Evolutionary conservation across 2,113 vertebrate genomes (phyloP), one percentile per base, ranked within the genome.

Genomic region (Mormyrus lacerda): DNA sequence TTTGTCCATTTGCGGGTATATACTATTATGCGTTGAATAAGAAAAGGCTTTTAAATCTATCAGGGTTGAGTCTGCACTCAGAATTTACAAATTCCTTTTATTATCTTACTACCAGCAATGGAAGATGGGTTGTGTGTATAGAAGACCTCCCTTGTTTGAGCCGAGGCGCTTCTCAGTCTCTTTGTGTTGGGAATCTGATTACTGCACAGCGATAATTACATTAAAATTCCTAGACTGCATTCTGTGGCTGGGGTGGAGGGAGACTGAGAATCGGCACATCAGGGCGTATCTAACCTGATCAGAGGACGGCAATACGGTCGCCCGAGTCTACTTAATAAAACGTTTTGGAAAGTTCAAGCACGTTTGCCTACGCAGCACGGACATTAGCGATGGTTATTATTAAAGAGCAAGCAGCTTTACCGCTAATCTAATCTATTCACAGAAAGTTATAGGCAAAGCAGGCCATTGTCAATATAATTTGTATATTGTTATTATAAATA

Each of bases 131-230:
- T 88, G 39, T 85, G 85, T 6, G 89, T 87, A 92, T 87, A 89
- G 19, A 88, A 92, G 89, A 19, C 90, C 85, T 19, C 79, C 89
- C 87, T 90, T 90, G 61, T 89, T 88, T 91, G 85, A 92, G 90
- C 87, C 73, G 89, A 50, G 48, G 90, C 31, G 42, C 45, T 90
- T 87, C 90, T 65, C 39, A 31, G 88, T 39, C 89, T 91, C 76
- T 91, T 90, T 93, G 92, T 90, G 88, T 85, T 87, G 90, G 90
- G 92, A 93, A 93, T 91, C 87, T 91, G 90, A 93, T 94, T 92
- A 92, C 83, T n/a, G 47, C 51, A 21, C 48, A 61, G n/a, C 69
- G 65, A 79, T 92, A 92, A 94, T 93, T 90, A 90, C 90, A 94
- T 94, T 92, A 93, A 61, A 90, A 53, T 90, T 83, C 85, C 90